These are phyloP conservation scores for Mythimna albipuncta DNA, from an alignment of 2,888 invertebrate genomes.

Conservation along the genomic window DNA sequence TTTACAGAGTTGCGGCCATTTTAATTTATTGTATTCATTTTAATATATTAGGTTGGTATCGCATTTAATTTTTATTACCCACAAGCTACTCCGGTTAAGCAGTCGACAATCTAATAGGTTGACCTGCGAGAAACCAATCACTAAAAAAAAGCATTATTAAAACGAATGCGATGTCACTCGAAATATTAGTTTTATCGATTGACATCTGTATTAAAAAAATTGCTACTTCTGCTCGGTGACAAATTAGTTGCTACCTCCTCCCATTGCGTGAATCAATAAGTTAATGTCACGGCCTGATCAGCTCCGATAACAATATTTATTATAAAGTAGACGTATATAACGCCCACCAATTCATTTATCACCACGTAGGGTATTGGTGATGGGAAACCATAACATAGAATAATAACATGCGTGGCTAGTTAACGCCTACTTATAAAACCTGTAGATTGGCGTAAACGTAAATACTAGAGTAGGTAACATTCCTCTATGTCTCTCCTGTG, in stretches of 20 bases:
- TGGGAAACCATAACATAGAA: not conserved
- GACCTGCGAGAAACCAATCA: too few species aligned
- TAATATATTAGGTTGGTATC: too few species aligned
- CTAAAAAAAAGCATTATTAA: not conserved
- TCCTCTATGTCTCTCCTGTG: not conserved
- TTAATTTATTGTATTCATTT: too few species aligned
- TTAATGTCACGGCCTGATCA: slow-evolving; percentile 20
- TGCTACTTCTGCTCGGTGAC: not conserved
- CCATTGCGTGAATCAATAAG: slow-evolving; percentile 9
- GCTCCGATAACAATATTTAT: slow-evolving; percentile 22
- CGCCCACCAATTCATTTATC: slow-evolving; percentile 28
- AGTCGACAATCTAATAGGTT: too few species aligned
- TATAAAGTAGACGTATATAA: not conserved
- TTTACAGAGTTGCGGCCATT: not conserved
- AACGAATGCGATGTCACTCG: not conserved
- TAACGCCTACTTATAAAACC: slow-evolving; percentile 4
- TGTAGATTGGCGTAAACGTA: not conserved
- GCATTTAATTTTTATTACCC: too few species aligned
- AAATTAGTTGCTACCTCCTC: not conserved
- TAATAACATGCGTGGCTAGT: not conserved
- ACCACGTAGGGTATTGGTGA: not conserved
- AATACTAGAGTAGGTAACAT: not conserved
- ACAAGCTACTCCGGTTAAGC: too few species aligned
- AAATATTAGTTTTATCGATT: not conserved
- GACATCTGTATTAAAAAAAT: not conserved